Evolutionary conservation across 2,888 invertebrate genomes (phyloP).

Genomic region (Harmothoe impar): DNA sequence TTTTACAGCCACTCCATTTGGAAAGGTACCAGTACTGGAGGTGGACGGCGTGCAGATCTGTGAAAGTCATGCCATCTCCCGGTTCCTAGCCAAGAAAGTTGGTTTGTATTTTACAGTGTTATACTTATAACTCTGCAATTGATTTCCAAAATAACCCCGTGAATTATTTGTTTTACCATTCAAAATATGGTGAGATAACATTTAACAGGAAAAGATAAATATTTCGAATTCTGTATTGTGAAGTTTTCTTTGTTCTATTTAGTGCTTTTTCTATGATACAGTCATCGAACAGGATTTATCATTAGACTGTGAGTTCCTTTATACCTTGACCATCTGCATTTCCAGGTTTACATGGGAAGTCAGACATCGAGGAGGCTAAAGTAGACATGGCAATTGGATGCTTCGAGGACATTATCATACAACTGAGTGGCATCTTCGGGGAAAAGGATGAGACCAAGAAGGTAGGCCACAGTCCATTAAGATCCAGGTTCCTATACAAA

Average conservation of each 20-base stretch:
- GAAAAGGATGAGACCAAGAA: neutral
- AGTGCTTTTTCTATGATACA: too few relatives aligned
- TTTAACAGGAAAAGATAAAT: too few relatives aligned
- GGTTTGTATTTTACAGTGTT: neutral
- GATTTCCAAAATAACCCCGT: too few relatives aligned
- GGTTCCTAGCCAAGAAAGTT: neutral
- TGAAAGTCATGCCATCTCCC: neutral
- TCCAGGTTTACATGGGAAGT: neutral
- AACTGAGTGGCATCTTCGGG: neutral
- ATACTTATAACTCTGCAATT: too few relatives aligned
- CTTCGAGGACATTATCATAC: neutral
- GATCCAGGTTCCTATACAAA: too few relatives aligned
- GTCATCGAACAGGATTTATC: too few relatives aligned
- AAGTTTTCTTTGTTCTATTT: too few relatives aligned
- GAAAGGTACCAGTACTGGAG: conserved; percentile 8
- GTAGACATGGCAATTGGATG: neutral
- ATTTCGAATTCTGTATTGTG: too few relatives aligned
- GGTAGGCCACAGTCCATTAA: neutral
- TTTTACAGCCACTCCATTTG: neutral
- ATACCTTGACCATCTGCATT: too few relatives aligned
- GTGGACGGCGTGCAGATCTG: conserved; percentile 10
- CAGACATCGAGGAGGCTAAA: conserved; percentile 3
- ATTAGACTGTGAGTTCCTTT: too few relatives aligned
- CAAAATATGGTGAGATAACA: too few relatives aligned
- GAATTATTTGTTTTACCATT: too few relatives aligned